Conservation (phyloP, 2,113 vertebrate genomes). For the Cyanoderma ruficeps region DNA sequence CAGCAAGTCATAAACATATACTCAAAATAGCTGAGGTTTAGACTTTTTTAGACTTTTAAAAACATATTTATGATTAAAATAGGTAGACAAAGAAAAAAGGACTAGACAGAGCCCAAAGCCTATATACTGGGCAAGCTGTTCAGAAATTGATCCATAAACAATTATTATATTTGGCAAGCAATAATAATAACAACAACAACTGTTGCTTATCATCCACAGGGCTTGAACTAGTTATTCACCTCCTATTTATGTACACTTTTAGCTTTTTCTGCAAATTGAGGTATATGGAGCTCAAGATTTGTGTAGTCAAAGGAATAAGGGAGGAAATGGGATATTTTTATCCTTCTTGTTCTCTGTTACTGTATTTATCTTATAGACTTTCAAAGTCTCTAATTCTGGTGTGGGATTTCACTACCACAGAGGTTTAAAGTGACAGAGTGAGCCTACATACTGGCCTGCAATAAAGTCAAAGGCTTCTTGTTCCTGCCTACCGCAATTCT, state of each 20-base stretch:
- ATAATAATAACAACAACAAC: not conserved
- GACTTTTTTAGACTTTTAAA: not conserved
- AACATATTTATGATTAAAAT: not conserved
- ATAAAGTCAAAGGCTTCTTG: not conserved
- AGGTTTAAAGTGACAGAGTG: not conserved
- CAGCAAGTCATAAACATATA: slow-evolving; percentile 12
- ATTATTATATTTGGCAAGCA: not conserved
- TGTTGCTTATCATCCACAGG: not conserved
- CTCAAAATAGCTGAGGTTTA: not conserved
- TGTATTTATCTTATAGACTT: not conserved
- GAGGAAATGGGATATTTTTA: not conserved
- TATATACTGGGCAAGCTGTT: not conserved
- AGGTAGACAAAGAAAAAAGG: not conserved
- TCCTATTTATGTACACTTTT: not conserved
- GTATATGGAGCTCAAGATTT: not conserved
- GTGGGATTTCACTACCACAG: not conserved
- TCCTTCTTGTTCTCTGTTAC: not conserved
- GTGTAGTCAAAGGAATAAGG: not conserved
- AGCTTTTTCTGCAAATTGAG: not conserved
- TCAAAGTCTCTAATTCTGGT: not conserved
- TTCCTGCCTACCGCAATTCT: not conserved
- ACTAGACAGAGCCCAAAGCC: not conserved
- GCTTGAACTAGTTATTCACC: not conserved
- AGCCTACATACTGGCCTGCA: not conserved
- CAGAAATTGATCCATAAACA: not conserved